Evolutionary conservation across 1,140 invertebrate genomes (phyloP), one percentile per base, ranked within the genome.

Genomic region (Frieseomelitta varia): DNA sequence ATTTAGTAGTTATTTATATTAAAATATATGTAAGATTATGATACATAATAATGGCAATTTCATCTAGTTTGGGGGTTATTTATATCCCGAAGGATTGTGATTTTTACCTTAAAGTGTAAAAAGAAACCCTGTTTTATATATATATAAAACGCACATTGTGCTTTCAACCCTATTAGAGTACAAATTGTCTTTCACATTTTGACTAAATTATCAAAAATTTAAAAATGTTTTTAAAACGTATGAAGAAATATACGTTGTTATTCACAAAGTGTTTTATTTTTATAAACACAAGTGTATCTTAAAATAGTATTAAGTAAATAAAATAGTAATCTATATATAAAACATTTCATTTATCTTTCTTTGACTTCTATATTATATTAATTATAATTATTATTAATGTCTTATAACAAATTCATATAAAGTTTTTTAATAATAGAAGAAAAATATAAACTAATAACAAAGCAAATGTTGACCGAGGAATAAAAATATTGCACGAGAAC

Each of bases 201-300:
- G 39, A 82, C 53, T 77, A 79, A 71, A 73, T 86, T 85, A 76
- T 74, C 69, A 19, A 24, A 56, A 69, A 85, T 79, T 47, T 61
- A 81, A 79, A 61, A 17, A 85, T 67, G 75, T 79, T 68, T 81
- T 63, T 76, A 30, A 71, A 85, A 68, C 71, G 55, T 30, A 69
- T 55, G 10, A 65, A 34, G 47, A 75, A 58, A 67, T 81, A 55
- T 74, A 85, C 68, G 19, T 71, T 56, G 68, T 72, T 85, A 87
- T 73, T 82, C 63, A 79, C 82, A 83, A 79, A 88, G 68, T 61
- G 19, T 82, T 81, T 88, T 88, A 88, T 88, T 88, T 88, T 88
- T 88, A 47, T 88, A 88, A 85, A 55, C 17, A 79, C 51, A 63
- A 34, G 30, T 75, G 53, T 86, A 86, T 87, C 47, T 80, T 27